Conservation (phyloP, 1,140 invertebrate genomes). For the Bombus soroeensis region DNA sequence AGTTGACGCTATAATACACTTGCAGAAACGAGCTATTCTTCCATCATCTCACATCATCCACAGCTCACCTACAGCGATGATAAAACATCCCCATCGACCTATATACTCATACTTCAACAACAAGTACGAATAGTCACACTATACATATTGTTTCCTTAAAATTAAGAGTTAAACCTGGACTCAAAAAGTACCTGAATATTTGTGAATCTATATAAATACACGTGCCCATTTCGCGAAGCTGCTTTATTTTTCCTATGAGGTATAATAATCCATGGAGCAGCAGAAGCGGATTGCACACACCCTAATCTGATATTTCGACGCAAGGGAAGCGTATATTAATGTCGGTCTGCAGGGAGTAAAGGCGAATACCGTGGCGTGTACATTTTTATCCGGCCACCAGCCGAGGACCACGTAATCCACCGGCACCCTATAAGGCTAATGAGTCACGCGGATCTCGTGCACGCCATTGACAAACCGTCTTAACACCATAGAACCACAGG, state of each 20-base stretch:
- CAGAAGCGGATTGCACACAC: slow-evolving; percentile 17
- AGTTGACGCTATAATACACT: too few species aligned
- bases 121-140: neutral
- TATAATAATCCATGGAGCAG: slow-evolving; percentile 54
- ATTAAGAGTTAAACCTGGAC: slow-evolving; percentile 54
- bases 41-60: too few species aligned
- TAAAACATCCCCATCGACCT: neutral
- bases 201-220: neutral
- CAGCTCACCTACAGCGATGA: neutral
- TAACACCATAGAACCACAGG: slow-evolving; percentile 39
- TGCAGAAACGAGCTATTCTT: too few species aligned
- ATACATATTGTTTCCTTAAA: slow-evolving; percentile 1
- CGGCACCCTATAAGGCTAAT: slow-evolving; percentile 68
- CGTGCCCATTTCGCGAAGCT: slow-evolving; percentile 10
- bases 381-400: slow-evolving; percentile 58
- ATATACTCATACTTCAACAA: too few species aligned
- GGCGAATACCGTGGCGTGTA: slow-evolving; percentile 47
- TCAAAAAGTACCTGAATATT: neutral
- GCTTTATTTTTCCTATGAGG: slow-evolving; percentile 40
- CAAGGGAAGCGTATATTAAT: slow-evolving; percentile 66
- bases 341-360: slow-evolving; percentile 56
- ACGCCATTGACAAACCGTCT: slow-evolving; percentile 29
- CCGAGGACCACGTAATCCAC: slow-evolving; percentile 58
- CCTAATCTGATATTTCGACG: slow-evolving; percentile 65
- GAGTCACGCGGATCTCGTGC: slow-evolving; percentile 57